These are phyloP conservation scores for Neofelis nebulosa DNA, from an alignment of 2,113 vertebrate genomes.

Conservation along the genomic window DNA sequence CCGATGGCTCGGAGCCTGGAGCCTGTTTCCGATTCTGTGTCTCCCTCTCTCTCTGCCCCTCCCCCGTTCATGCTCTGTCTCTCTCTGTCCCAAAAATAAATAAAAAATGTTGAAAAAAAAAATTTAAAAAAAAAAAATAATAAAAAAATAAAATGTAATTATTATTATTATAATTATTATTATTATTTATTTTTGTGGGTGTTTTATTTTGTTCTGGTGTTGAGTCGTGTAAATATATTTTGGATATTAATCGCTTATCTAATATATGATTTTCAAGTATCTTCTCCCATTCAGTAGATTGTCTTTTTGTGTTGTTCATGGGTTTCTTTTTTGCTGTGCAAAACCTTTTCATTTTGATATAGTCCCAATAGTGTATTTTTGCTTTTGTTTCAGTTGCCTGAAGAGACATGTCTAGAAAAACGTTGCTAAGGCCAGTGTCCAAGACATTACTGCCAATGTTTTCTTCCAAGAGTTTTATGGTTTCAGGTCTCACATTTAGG, in stretches of 20 bases:
- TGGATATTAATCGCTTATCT: background rate
- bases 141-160: background rate
- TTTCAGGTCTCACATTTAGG: background rate
- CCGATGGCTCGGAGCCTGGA: too few species aligned
- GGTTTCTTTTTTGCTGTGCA: background rate
- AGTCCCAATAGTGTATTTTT: background rate
- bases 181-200: too few species aligned
- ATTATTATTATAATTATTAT: too few species aligned
- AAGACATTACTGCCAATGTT: background rate
- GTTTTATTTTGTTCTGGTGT: background rate
- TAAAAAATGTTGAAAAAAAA: too few species aligned
- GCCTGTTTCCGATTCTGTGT: too few species aligned
- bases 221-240: background rate
- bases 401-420: background rate
- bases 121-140: too few species aligned
- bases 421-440: background rate
- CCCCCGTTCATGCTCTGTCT: too few species aligned
- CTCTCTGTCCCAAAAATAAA: too few species aligned
- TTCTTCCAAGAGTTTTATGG: background rate
- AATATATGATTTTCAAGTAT: background rate
- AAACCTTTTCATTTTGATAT: background rate
- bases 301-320: background rate
- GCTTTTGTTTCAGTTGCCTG: background rate
- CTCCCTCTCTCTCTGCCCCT: too few species aligned
- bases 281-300: background rate